A percentile compares a stretch with the other conserved stretches of the same genome.
Conservation (phyloP, 1,140 invertebrate genomes). For the Cydia strobilella region DNA sequence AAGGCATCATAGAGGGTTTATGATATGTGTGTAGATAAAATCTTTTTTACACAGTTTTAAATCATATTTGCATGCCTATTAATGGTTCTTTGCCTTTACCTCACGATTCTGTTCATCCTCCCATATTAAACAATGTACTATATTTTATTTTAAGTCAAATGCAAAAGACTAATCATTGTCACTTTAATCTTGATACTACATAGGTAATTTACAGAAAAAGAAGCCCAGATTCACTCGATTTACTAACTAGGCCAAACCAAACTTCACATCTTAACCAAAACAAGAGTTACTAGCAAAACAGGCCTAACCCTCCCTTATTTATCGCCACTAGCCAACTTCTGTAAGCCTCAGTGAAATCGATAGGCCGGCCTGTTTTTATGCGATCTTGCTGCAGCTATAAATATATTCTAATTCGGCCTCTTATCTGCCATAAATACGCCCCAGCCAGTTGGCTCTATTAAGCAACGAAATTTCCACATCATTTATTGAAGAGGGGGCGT, state of each 20-base stretch:
- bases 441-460: constrained; percentile 28
- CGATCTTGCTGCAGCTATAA: constrained; percentile 24
- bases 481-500: background rate
- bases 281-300: constrained; percentile 1
- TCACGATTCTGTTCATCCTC: no score
- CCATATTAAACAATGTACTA: no score
- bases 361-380: constrained; percentile 30
- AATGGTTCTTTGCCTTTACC: no score
- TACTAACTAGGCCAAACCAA: background rate
- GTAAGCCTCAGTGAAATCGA: constrained; percentile 9
- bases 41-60: no score
- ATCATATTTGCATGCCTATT: no score
- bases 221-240: background rate
- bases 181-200: no score
- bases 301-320: constrained; percentile 7
- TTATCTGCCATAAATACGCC: constrained; percentile 22
- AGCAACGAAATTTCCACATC: constrained; percentile 23
- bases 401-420: constrained; percentile 25
- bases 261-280: constrained; percentile 10
- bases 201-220: background rate
- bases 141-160: no score
- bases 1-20: no score
- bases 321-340: constrained; percentile 9
- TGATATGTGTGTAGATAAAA: no score
- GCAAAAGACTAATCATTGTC: no score